Base-by-base conservation (phyloP, 2,888 invertebrate genomes). In the Gisinianus flammeolus region DNA sequence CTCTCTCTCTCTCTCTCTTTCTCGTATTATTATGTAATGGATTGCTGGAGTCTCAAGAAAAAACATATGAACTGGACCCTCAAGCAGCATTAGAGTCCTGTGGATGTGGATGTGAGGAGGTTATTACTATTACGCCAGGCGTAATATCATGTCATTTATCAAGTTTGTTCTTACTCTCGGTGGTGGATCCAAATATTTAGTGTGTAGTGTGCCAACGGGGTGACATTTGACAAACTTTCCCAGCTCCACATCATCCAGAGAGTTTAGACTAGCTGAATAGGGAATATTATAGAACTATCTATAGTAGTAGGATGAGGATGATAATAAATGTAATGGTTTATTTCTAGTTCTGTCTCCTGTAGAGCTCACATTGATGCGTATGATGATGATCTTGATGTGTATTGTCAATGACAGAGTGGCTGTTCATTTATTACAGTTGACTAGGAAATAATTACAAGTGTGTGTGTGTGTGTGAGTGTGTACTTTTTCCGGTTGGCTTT, bases 81-180 rank as follows among this genome's bases (percentile, higher is more conserved):
- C 76, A 68, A 67, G 76, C 66, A 66, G 69, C 76, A 76, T 76
- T 76, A 76, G 69, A n/a, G n/a, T n/a, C n/a, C n/a, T n/a, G n/a
- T n/a, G n/a, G n/a, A n/a, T n/a, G n/a, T n/a, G n/a, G n/a, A n/a
- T n/a, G n/a, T n/a, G n/a, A n/a, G n/a, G n/a, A n/a, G 76, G 69
- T 76, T 76, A 76, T 76, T 76, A 76, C 69, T 44, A 30, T 12
- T 44, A 12, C 16, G 12, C 56, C 52, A 26, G 26, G 22, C 58
- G 68, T 76, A 76, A 76, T 76, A 56, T 76, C 22, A 58, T 58
- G 68, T 76, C 76, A 76, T 76, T 76, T 76, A 76, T 76, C 76
- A 76, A 72, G 72, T 72, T 28, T 30, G 30, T 72, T 33, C n/a
- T 33, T 67, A 64, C 64, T 28, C 56, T 56, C 8, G 4, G 5